Percentiles rank a stretch among this genome's conserved stretches.
These are phyloP conservation scores for Ctenodactylus gundi DNA, from an alignment of 2,113 vertebrate genomes.

Conservation along the genomic window DNA sequence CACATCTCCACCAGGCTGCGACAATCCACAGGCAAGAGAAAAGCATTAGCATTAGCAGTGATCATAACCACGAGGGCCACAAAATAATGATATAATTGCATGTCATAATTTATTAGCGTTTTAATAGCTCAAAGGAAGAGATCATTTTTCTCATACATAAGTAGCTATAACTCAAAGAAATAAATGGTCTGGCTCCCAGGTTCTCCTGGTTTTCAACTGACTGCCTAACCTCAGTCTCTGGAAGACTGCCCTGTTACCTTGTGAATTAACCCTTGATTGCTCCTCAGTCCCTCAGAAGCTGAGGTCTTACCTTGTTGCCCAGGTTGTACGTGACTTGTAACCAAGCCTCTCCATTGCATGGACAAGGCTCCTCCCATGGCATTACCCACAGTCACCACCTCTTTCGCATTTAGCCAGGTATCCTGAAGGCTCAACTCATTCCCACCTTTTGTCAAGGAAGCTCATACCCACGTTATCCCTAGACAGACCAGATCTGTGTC, in stretches of 20 bases:
- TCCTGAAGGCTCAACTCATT: not conserved
- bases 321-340: not conserved
- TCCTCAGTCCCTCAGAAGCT: not conserved
- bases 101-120: constrained; percentile 34
- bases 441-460: not conserved
- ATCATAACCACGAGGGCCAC: constrained; percentile 30
- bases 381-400: not conserved
- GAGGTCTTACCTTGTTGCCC: not conserved
- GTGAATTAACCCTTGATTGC: not conserved
- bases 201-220: not conserved
- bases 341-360: not conserved
- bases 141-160: constrained; percentile 50
- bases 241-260: not conserved
- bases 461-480: not conserved
- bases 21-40: constrained; percentile 36
- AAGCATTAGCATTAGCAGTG: constrained; percentile 72
- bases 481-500: not conserved
- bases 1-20: constrained; percentile 64
- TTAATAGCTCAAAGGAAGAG: constrained; percentile 42
- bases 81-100: not conserved
- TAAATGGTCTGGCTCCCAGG: not conserved
- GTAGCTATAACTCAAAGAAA: constrained; percentile 34
- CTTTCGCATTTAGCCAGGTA: not conserved
- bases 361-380: not conserved
- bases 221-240: not conserved